These are phyloP conservation scores for Zosterops lateralis DNA, from an alignment of 2,113 vertebrate species.

Conservation along the genomic window DNA sequence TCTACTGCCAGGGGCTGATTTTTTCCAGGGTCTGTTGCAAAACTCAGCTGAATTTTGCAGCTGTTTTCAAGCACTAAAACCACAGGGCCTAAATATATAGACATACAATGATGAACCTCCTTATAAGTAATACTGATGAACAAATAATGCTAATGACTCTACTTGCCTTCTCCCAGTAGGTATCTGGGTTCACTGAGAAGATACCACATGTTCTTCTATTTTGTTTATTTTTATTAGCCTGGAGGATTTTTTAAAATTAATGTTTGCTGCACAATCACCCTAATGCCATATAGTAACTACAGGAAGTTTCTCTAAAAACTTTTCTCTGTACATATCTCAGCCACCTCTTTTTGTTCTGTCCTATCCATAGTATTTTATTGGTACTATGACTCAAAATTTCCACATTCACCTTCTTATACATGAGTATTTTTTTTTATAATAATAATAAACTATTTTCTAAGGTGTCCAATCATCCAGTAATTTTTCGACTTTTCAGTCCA, in stretches of 20 bases:
- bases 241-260: not conserved
- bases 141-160: conserved; percentile 35
- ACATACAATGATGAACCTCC: not conserved
- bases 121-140: conserved; percentile 15
- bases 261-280: not conserved
- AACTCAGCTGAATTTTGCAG: conserved; percentile 30
- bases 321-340: not conserved
- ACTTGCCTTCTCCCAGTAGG: not conserved
- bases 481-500: not conserved
- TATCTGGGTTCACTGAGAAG: not conserved
- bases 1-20: conserved; percentile 9
- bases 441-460: not conserved
- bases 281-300: not conserved
- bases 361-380: not conserved
- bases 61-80: conserved; percentile 55
- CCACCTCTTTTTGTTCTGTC: not conserved
- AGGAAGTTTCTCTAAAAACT: not conserved
- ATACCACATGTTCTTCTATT: not conserved
- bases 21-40: conserved; percentile 13
- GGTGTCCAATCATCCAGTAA: not conserved
- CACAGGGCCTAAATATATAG: conserved; percentile 23
- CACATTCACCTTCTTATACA: not conserved
- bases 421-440: not conserved
- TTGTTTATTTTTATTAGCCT: not conserved
- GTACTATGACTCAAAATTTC: not conserved